Evolutionary conservation across 2,113 vertebrate species (phyloP).

Genomic region (Vombatus ursinus): DNA sequence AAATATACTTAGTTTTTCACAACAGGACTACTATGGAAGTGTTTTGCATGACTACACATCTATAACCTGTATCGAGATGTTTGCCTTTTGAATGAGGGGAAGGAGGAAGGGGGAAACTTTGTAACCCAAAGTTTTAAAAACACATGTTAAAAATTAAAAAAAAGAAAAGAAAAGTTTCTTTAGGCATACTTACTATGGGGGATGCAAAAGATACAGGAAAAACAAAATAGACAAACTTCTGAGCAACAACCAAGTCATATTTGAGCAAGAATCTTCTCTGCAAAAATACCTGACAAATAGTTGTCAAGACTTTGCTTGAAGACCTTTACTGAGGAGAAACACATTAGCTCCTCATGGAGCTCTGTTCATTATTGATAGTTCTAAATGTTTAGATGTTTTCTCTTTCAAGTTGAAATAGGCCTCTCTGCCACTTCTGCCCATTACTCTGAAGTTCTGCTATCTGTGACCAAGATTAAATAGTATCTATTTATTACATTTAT

Average conservation of each 20-base stretch:
- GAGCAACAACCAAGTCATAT: neutral
- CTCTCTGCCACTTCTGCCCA: neutral
- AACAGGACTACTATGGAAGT: too few relatives aligned
- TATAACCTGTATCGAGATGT: too few relatives aligned
- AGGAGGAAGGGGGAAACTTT: too few relatives aligned
- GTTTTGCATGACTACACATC: too few relatives aligned
- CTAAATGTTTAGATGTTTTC: neutral
- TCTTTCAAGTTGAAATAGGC: neutral
- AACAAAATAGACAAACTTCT: neutral
- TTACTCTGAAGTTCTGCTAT: neutral
- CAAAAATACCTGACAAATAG: neutral
- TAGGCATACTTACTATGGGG: neutral
- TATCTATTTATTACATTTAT: neutral
- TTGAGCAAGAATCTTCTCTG: neutral
- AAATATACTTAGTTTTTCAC: too few relatives aligned
- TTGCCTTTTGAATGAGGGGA: too few relatives aligned
- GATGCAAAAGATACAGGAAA: neutral
- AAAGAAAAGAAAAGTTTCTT: neutral
- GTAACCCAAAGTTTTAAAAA: too few relatives aligned
- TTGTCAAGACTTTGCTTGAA: neutral
- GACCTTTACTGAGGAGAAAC: neutral
- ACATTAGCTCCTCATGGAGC: neutral
- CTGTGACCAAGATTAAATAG: neutral
- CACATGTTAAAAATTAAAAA: too few relatives aligned
- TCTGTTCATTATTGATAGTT: neutral